Base-by-base conservation (phyloP, 2,113 vertebrate genomes). In the Gambusia holbrooki region DNA sequence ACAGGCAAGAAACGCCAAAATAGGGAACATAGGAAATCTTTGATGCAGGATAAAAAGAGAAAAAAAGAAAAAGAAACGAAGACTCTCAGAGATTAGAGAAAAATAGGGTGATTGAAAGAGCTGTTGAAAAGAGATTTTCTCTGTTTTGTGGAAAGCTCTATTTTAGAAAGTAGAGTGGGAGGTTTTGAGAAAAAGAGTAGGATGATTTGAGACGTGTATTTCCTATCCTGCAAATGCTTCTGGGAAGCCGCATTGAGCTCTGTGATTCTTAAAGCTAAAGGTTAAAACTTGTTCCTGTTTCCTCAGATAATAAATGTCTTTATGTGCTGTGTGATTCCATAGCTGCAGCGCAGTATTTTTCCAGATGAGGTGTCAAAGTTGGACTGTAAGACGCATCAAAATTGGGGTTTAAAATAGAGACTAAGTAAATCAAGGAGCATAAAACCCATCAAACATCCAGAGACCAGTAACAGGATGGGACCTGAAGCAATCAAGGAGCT, bases 1-100 rank as follows among this genome's bases (percentile, higher is more conserved):
- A 78, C 51, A 54, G 75, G 27, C 12, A 71, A 79, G 70, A 64
- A 11, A 73, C 62, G 62, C 77, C 73, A 80, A 81, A 70, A 82
- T 14, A 37, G 28, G 66, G 68, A 81, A 77, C 69, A 82, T 76
- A 62, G 32, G 67, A 33, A 63, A 62, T 76, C 29, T 66, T 64
- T 74, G 48, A 80, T 64, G 58, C 17, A 17, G n/a, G 28, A 15
- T 42, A 15, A 35, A 2, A 35, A 35, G 33, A 60, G n/a, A 60
- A 72, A 29, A 28, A 54, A 13, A 66, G 71, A 51, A 79, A 71
- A 19, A 54, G 25, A 54, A 37, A 25, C 32, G 54, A 48, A 61
- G 72, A 73, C 11, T 45, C 35, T 30, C 3, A 60, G 15, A 69
- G 75, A 84, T 69, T 32, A 54, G 69, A 32, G 48, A 28, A 74